These are phyloP conservation scores for Ornithoptera priamus DNA, from an alignment of 2,888 invertebrate genomes.

Conservation along the genomic window DNA sequence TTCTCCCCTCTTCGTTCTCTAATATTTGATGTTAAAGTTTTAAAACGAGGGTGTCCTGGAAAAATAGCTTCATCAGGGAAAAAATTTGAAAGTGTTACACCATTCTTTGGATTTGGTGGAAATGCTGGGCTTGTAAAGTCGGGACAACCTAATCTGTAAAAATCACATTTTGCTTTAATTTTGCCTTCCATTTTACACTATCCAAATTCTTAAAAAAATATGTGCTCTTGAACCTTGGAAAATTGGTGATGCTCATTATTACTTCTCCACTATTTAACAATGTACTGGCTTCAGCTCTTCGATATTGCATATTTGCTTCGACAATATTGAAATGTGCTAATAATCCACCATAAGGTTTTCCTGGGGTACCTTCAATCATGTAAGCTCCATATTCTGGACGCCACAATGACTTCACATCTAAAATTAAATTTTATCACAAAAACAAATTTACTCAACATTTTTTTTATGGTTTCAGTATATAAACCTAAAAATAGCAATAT, in stretches of 20 bases:
- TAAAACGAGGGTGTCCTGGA: slow-evolving; percentile 97
- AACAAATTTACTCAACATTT: not conserved
- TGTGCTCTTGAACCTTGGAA: slow-evolving; percentile 85
- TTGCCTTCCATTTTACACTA: not conserved
- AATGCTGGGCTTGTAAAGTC: slow-evolving; percentile 91
- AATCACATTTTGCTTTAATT: slow-evolving; percentile 21
- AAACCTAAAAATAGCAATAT: not conserved
- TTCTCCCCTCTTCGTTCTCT: slow-evolving; percentile 94
- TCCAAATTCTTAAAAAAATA: not conserved
- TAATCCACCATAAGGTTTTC: slow-evolving; percentile 95
- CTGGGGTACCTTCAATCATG: slow-evolving; percentile 99
- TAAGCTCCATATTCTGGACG: slow-evolving; percentile 99
- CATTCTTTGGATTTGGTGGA: slow-evolving; percentile 82
- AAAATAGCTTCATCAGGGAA: slow-evolving; percentile 97
- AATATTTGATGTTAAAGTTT: slow-evolving; percentile 95
- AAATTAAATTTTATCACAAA: slow-evolving; percentile 31
- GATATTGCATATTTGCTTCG: slow-evolving; percentile 97
- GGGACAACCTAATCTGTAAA: slow-evolving; percentile 89
- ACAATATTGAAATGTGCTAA: slow-evolving; percentile 98
- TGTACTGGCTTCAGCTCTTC: slow-evolving; percentile 91
- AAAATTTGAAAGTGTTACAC: slow-evolving; percentile 90
- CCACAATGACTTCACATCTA: slow-evolving; percentile 93
- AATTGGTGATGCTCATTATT: slow-evolving; percentile 94
- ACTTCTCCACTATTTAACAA: slow-evolving; percentile 89
- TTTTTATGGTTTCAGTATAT: not conserved